Evolutionary conservation across 2,888 invertebrate genomes (phyloP).

Genomic region (Saturnia pavonia): DNA sequence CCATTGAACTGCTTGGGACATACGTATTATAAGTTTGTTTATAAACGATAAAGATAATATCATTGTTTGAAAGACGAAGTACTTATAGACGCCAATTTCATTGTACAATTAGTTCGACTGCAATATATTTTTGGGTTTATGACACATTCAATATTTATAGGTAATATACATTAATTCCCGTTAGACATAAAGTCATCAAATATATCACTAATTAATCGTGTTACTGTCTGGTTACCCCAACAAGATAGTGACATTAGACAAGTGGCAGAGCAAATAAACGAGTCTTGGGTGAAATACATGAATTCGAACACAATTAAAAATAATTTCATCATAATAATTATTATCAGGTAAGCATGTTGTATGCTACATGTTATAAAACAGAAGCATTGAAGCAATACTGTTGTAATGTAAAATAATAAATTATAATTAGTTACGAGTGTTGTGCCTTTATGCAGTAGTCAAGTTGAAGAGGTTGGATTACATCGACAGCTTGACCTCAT

Average conservation of each 20-base stretch:
- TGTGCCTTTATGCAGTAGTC: slow-evolving; percentile 1
- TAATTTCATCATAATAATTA: background rate
- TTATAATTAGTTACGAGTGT: slow-evolving; percentile 14
- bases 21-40: slow-evolving; percentile 48
- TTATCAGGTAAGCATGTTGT: background rate
- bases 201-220: background rate
- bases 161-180: background rate
- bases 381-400: slow-evolving; percentile 3
- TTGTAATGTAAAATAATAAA: slow-evolving; percentile 6
- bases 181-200: background rate
- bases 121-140: background rate
- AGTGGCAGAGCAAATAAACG: background rate
- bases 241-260: too few species aligned
- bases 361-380: background rate
- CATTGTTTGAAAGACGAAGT: slow-evolving; percentile 47
- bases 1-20: slow-evolving; percentile 32
- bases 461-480: slow-evolving; percentile 16
- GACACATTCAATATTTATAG: background rate
- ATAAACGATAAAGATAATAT: slow-evolving; percentile 44
- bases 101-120: slow-evolving; percentile 33
- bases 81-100: slow-evolving; percentile 37
- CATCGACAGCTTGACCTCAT: slow-evolving; percentile 17
- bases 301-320: background rate
- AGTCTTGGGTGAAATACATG: background rate
- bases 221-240: too few species aligned